Base-by-base conservation (phyloP, 2,888 invertebrate species). In the Drosophila melanosoma region DNA sequence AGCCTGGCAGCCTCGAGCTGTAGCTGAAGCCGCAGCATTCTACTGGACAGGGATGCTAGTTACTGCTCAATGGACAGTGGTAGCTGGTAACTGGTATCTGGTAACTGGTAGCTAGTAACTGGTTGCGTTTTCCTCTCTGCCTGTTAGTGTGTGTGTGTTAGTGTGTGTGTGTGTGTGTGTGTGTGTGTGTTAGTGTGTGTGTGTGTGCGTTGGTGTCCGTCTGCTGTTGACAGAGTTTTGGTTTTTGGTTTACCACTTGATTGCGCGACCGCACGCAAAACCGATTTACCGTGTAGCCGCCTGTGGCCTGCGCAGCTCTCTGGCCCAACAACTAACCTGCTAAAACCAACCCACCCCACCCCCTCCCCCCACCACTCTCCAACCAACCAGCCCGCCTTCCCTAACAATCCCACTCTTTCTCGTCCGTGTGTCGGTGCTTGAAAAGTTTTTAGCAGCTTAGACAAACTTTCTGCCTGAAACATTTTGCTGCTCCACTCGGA, bases 261-360 rank as follows among this genome's bases (percentile, higher is more conserved):
- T 81, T 82, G 82, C 76, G 82, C 80, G 80, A 85, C 82, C 79
- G 74, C 80, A 74, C 77, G 83, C 77, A 74, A 88, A 79, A 77
- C 80, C 86, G 86, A 87, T 85, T 83, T 83, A 54, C 70, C 71
- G 77, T 79, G 79, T 58, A 76, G 79, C 76, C 62, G 72, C 81
- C 76, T 65, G 81, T 68, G 81, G 63, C 60, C 75, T 32, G 69
- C 58, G 58, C 68, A 38, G 36, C 62, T 63, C 61, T 38, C 56
- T n/a, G 20, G 40, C 29, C 62, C 62, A 45, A 45, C 40, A n/a
- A 33, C 59, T 38, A 45, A 45, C 59, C 66, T 66, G 76, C 23
- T 63, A 38, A 58, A 53, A 40, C 45, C 51, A 33, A 42, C 38
- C 35, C 58, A 26, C 33, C 38, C 23, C 40, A 5, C 29, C 26